Evolutionary conservation across 2,797 vertebrate genomes (phyloP).

Genomic region (Champsocephalus gunnari): DNA sequence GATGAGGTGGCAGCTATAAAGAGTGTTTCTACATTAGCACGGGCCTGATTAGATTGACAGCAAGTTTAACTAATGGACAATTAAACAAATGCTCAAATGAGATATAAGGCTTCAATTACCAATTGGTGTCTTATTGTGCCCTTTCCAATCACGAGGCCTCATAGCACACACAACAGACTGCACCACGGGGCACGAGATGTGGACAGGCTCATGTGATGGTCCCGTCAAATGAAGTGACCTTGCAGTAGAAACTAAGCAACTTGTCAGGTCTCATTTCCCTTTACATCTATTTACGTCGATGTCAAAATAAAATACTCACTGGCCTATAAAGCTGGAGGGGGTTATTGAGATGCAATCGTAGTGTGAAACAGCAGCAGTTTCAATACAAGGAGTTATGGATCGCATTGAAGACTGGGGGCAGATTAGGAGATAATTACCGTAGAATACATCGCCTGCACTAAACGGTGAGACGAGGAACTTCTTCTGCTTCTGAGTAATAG

Average conservation of each 20-base stretch:
- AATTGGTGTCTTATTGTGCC: slow-evolving; percentile 56
- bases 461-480: slow-evolving; percentile 61
- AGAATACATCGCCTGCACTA: slow-evolving; percentile 79
- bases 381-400: slow-evolving; percentile 68
- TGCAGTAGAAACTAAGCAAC: slow-evolving; percentile 8
- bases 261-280: slow-evolving; percentile 27
- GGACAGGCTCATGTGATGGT: slow-evolving; percentile 17
- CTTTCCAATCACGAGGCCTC: slow-evolving; percentile 49
- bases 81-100: slow-evolving; percentile 81
- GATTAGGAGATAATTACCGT: slow-evolving; percentile 75
- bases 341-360: slow-evolving; percentile 59
- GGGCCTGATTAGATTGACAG: slow-evolving; percentile 79
- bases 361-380: slow-evolving; percentile 53
- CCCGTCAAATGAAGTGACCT: slow-evolving; percentile 17
- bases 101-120: slow-evolving; percentile 74
- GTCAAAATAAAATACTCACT: slow-evolving; percentile 39
- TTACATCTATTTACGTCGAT: slow-evolving; percentile 33
- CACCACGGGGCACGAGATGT: slow-evolving; percentile 37
- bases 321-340: slow-evolving; percentile 28
- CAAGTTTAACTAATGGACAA: slow-evolving; percentile 80
- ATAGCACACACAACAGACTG: slow-evolving; percentile 7
- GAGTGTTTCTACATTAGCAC: slow-evolving; percentile 74
- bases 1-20: slow-evolving; percentile 81
- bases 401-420: slow-evolving; percentile 46
- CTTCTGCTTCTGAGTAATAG: slow-evolving; percentile 73